Base-by-base conservation (phyloP, 92 coral and sea anemone species). In the Nematostella vectensis region DNA sequence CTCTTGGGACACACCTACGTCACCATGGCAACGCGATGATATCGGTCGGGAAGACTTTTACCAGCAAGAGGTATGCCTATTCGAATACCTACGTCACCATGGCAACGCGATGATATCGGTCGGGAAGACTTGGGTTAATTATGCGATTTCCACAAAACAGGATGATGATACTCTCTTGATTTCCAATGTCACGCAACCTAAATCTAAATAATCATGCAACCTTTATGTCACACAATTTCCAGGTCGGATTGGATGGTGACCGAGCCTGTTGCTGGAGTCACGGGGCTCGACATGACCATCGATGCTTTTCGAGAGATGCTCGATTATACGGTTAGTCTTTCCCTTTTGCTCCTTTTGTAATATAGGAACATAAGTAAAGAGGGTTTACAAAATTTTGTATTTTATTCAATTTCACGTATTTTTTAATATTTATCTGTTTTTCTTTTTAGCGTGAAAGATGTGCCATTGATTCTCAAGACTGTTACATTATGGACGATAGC, bases 401-500 rank as follows among this genome's bases (percentile, higher is more conserved):
- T 33, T 33, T 33, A 33, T 15, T 6, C 15, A 6, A 15, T 33
- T 33, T 6, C 40, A 33, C 40, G 40, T 33, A 15, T 33, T 33
- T 33, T 6, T 33, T 33, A 33, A 15, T 33, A 15, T 33, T 33
- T 33, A 33, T n/a, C n/a, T n/a, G n/a, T 33, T 33, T 6, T 33
- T 33, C 6, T 44, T 55, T 49, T 10, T 54, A 76, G 88, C 71
- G 75, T 50, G 83, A 48, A 11, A 55, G 68, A 16, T 27, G 58
- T 13, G 60, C 70, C 17, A 45, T 27, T 27, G 8, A 28, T 1
- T 36, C 27, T 12, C 55, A 40, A 23, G 71, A 70, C 48, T 76
- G 79, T 60, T 81, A 62, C 67, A 44, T 76, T 18, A 48, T 81
- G 65, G 88, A 76, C 53, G 63, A 58, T 54, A 76, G 83, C 19